Evolutionary conservation across 1,140 invertebrate genomes (phyloP).

Genomic region (Pseudomyrmex flavicornis): DNA sequence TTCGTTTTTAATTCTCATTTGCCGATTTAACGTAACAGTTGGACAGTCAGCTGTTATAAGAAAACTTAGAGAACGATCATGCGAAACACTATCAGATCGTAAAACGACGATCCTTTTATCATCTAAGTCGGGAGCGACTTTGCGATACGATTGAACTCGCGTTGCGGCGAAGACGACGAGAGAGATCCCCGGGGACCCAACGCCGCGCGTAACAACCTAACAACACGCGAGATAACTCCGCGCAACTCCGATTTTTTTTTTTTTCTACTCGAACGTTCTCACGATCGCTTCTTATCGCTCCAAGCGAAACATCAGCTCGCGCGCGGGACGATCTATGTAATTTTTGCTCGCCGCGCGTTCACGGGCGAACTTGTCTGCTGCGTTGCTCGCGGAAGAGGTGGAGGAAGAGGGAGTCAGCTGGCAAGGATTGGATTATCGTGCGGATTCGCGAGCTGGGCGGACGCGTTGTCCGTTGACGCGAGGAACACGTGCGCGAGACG

Average conservation of each 20-base stretch:
- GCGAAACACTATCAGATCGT: background rate
- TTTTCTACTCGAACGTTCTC: background rate
- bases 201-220: background rate
- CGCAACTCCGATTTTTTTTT: background rate
- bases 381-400: background rate
- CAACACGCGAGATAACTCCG: background rate
- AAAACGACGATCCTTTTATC: background rate
- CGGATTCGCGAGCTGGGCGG: constrained; percentile 44
- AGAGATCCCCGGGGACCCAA: background rate
- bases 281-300: constrained; percentile 38
- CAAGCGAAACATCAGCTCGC: constrained; percentile 3
- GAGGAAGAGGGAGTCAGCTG: constrained; percentile 2
- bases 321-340: constrained; percentile 61
- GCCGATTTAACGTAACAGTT: no score
- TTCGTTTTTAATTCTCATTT: no score
- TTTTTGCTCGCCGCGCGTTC: constrained; percentile 63
- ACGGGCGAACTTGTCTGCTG: constrained; percentile 2
- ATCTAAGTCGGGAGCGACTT: background rate
- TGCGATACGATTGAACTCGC: background rate
- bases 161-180: no score
- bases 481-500: constrained; percentile 41
- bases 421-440: constrained; percentile 40
- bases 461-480: constrained; percentile 24
- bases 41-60: background rate
- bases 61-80: background rate